These are phyloP conservation scores for Galagoides demidoff DNA, from an alignment of 2,797 vertebrate genomes.

Conservation along the genomic window DNA sequence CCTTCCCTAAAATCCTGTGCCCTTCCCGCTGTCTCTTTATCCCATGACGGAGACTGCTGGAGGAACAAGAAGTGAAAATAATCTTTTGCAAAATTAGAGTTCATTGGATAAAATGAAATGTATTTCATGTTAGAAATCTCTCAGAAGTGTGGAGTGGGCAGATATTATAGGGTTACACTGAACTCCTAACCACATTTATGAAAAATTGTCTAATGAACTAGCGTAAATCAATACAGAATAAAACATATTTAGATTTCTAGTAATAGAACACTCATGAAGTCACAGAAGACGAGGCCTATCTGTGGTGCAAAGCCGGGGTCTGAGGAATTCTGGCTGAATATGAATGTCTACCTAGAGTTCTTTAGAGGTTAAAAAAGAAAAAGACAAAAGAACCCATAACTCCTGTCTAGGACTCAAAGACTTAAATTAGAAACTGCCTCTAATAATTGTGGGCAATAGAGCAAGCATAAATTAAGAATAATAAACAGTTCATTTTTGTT, in stretches of 20 bases:
- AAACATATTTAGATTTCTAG: constrained; percentile 31
- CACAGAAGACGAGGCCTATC: background rate
- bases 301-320: background rate
- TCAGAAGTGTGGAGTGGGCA: background rate
- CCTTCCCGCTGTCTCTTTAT: background rate
- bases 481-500: constrained; percentile 68
- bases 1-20: background rate
- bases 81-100: constrained; percentile 6
- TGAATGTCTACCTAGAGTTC: background rate
- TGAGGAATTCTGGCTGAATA: constrained; percentile 36
- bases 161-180: background rate
- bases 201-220: constrained; percentile 47
- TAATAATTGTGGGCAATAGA: constrained; percentile 17
- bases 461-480: constrained; percentile 32
- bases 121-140: constrained; percentile 18
- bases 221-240: constrained; percentile 20
- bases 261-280: background rate
- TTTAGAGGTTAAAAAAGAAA: background rate
- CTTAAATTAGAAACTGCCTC: constrained; percentile 52
- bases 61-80: background rate
- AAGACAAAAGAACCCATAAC: background rate
- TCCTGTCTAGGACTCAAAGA: constrained; percentile 3
- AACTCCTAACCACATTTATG: background rate
- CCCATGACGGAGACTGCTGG: background rate
- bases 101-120: constrained; percentile 30